Evolutionary conservation across 2,888 invertebrate species (phyloP).

Genomic region (Drosophila mulleri): DNA sequence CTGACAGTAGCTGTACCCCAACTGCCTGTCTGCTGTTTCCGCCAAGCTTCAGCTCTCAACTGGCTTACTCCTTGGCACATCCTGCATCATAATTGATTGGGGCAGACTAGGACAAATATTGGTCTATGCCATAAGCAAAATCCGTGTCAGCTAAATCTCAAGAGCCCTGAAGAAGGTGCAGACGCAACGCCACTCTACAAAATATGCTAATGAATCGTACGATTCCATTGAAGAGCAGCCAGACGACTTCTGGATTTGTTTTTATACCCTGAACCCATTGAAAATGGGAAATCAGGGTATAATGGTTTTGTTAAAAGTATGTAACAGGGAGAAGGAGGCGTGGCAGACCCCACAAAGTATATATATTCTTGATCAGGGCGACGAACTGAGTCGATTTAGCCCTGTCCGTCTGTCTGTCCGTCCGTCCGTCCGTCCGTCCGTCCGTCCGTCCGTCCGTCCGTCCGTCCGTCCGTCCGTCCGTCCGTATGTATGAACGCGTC

Average conservation of each 20-base stretch:
- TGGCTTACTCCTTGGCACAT: not conserved
- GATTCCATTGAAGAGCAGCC: constrained; percentile 2
- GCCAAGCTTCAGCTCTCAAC: constrained; percentile 4
- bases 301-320: too few species aligned
- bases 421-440: too few species aligned
- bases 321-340: too few species aligned
- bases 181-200: constrained; percentile 1
- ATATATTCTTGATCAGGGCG: too few species aligned
- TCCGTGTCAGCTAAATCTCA: constrained; percentile 41
- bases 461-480: too few species aligned
- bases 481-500: too few species aligned
- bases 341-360: too few species aligned
- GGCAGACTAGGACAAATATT: constrained; percentile 49
- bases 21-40: constrained; percentile 2
- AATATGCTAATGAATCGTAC: constrained; percentile 47
- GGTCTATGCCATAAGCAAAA: constrained; percentile 20
- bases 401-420: too few species aligned
- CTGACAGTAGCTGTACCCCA: constrained; percentile 10
- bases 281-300: too few species aligned
- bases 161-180: not conserved
- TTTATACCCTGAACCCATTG: too few species aligned
- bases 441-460: too few species aligned
- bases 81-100: constrained; percentile 58
- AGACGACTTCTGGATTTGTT: constrained; percentile 1
- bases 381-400: too few species aligned